Conservation (phyloP, 1,140 invertebrate species). For the Planococcus citri region DNA sequence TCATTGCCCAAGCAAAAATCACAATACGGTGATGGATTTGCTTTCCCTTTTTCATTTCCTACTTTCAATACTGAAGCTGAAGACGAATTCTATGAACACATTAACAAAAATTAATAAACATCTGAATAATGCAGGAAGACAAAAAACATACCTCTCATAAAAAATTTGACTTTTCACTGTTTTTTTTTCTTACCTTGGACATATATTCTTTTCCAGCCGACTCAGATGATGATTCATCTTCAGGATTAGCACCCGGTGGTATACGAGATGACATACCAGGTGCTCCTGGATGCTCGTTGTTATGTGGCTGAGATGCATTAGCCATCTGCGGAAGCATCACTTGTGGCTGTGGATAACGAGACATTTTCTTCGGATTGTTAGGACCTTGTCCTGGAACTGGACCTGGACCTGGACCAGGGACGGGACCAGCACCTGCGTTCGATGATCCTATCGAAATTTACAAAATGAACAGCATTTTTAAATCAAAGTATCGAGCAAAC, state of each 20-base stretch:
- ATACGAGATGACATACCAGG: too few relatives aligned
- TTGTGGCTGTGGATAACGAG: not conserved
- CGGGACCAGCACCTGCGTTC: too few relatives aligned
- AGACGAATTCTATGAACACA: conserved; percentile 9
- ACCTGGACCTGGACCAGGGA: too few relatives aligned
- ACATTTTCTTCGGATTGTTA: not conserved
- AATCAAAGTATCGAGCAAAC: too few relatives aligned
- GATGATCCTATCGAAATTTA: too few relatives aligned
- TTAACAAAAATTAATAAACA: not conserved
- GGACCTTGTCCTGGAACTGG: not conserved
- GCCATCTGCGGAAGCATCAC: not conserved
- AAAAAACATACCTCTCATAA: too few relatives aligned
- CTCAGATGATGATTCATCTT: conserved; percentile 5
- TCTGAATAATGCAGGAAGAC: too few relatives aligned
- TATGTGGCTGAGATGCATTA: not conserved
- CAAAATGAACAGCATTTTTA: too few relatives aligned
- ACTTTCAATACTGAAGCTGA: conserved; percentile 9
- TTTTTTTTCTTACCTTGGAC: not conserved
- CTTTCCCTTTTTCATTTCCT: conserved; percentile 39
- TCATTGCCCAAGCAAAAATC: conserved; percentile 97
- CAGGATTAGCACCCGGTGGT: too few relatives aligned
- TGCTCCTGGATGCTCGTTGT: not conserved
- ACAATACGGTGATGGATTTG: conserved; percentile 79
- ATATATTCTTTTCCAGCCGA: not conserved
- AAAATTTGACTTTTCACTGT: too few relatives aligned